These are phyloP conservation scores for Marasmarcha lunaedactyla DNA, from an alignment of 2,888 invertebrate genomes.

Conservation along the genomic window DNA sequence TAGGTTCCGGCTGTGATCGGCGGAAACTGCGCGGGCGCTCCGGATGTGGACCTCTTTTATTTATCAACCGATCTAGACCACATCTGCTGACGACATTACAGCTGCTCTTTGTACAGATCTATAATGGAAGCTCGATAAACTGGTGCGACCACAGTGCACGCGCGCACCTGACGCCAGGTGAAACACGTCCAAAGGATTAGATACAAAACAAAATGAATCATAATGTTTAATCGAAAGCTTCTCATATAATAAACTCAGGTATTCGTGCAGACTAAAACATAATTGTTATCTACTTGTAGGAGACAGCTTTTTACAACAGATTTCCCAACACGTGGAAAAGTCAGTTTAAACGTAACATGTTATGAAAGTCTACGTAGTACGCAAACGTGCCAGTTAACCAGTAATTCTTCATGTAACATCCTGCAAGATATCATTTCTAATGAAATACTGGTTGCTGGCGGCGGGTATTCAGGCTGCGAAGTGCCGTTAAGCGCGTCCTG, in stretches of 20 bases:
- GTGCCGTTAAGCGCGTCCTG: constrained; percentile 2
- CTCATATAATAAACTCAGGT: not conserved
- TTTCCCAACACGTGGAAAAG: constrained; percentile 62
- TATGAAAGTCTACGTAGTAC: constrained; percentile 56
- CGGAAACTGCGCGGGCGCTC: constrained; percentile 52
- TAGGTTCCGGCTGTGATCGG: constrained; percentile 48
- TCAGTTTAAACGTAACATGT: constrained; percentile 43
- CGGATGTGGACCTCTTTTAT: constrained; percentile 61
- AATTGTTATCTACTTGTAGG: constrained; percentile 42
- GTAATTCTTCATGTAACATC: constrained; percentile 46
- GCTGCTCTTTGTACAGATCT: constrained; percentile 48
- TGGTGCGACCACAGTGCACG: constrained; percentile 29
- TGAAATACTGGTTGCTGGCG: constrained; percentile 26
- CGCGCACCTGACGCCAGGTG: constrained; percentile 64
- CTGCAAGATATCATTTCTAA: constrained; percentile 39
- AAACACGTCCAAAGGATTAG: constrained; percentile 11
- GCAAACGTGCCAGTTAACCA: constrained; percentile 42
- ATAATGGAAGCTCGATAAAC: constrained; percentile 35
- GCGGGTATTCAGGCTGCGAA: constrained; percentile 18
- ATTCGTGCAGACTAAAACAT: constrained; percentile 15
- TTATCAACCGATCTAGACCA: constrained; percentile 60
- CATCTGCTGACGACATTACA: constrained; percentile 62
- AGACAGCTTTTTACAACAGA: constrained; percentile 49
- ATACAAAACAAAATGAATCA: not conserved
- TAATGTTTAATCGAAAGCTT: not conserved